Evolutionary conservation across 2,888 invertebrate genomes (phyloP).

Genomic region (Dolichopus griseipennis): DNA sequence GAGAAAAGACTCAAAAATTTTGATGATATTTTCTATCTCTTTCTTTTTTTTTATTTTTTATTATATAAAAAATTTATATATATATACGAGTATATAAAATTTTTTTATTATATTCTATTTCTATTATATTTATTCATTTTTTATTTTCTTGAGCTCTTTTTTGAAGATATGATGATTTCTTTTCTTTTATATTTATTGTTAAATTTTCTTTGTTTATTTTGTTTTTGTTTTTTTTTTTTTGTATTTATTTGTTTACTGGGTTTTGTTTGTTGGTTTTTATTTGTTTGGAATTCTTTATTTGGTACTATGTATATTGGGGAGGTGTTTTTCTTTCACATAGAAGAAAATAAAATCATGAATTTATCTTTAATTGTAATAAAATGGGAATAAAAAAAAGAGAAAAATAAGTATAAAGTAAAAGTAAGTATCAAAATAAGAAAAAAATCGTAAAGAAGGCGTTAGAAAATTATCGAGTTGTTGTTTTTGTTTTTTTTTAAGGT

Average conservation of each 20-base stretch:
- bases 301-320: too few relatives aligned
- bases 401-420: background rate
- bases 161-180: too few relatives aligned
- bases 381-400: background rate
- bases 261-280: background rate
- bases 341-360: background rate
- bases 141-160: background rate
- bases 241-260: background rate
- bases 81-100: background rate
- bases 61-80: background rate
- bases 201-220: too few relatives aligned
- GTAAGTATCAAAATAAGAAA: background rate
- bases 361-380: slow-evolving; percentile 1
- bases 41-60: background rate
- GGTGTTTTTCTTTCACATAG: background rate
- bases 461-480: background rate
- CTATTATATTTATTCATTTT: background rate
- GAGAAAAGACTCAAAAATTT: background rate
- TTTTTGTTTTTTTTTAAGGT: background rate
- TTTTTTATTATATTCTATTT: background rate
- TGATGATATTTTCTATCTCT: background rate
- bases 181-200: too few relatives aligned
- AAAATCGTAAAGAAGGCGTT: too few relatives aligned
- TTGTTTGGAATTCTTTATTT: background rate
- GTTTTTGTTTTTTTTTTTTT: background rate